Evolutionary conservation across 2,113 vertebrate species (phyloP).

Genomic region (Salvator merianae): DNA sequence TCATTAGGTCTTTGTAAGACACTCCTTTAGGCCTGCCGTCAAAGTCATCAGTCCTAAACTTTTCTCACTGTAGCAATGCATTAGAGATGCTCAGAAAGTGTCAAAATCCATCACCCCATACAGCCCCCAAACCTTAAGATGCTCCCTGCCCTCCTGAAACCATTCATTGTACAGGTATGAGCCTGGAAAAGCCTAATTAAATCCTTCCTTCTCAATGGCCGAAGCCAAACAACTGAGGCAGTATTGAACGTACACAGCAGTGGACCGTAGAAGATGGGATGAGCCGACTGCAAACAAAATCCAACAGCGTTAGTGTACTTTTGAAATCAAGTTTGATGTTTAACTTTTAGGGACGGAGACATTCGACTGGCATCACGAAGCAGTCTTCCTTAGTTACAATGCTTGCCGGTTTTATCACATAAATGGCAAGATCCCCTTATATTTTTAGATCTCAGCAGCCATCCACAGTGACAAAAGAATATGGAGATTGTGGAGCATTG

Average conservation of each 20-base stretch:
- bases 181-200: constrained; percentile 47
- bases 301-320: constrained; percentile 21
- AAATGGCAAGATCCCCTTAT: not conserved
- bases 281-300: constrained; percentile 29
- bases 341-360: constrained; percentile 35
- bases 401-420: constrained; percentile 30
- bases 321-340: constrained; percentile 42
- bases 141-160: constrained; percentile 26
- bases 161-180: constrained; percentile 32
- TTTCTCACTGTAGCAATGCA: constrained; percentile 30
- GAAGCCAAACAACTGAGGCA: constrained; percentile 42
- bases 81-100: constrained; percentile 37
- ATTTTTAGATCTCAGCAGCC: not conserved
- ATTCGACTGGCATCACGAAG: constrained; percentile 22
- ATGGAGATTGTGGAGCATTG: not conserved
- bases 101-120: not conserved
- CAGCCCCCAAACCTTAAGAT: not conserved
- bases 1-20: not conserved
- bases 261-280: constrained; percentile 36
- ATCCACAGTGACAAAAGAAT: not conserved
- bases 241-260: constrained; percentile 26
- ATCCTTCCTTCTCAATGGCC: constrained; percentile 40
- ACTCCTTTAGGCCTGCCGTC: constrained; percentile 18
- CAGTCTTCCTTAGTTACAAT: constrained; percentile 35
- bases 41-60: constrained; percentile 54